Base-by-base conservation (phyloP, 2,888 invertebrate genomes). In the Cantharis flavilabris region DNA sequence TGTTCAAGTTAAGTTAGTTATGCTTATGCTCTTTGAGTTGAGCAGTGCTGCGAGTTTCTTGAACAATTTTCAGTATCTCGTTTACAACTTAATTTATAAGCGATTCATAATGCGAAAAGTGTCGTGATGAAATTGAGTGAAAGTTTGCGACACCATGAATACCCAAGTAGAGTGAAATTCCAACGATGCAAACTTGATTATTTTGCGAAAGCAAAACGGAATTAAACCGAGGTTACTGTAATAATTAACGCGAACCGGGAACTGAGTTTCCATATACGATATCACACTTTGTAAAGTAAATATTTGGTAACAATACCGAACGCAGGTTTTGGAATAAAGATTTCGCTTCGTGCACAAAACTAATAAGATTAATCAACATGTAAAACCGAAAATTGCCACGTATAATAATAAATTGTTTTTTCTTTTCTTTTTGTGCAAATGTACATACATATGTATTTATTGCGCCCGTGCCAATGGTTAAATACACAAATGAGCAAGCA, bases 51-150 rank as follows among this genome's bases (percentile, higher is more conserved):
- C 78, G 82, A 80, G 80, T 80, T 83, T 82, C 83, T 84, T 84
- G 82, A 84, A 82, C 83, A 83, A 83, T 83, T 84, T 83, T 69
- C 77, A 81, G 81, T 83, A 82, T 84, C 83, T 85, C 84, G 83
- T 84, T 85, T 81, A 82, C 84, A 84, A 85, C 84, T 85, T 86
- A 87, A 87, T 87, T 87, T 88, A 86, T 86, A 87, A 87, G 86
- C 86, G 87, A 87, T 88, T 88, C 86, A 87, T 87, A 86, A 87
- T 86, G 84, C 85, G 84, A 84, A 86, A 85, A 86, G 86, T 86
- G 86, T 86, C 85, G 85, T 80, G 84, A 86, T 84, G 85, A 86
- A 87, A 87, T 86, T 85, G 86, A 86, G 87, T 86, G 86, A 87
- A 87, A 87, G 85, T 86, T 86, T 84, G 81, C 80, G 80, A 81